Conservation (phyloP, 2,888 invertebrate species). For the Drosophila austrosaltans region DNA sequence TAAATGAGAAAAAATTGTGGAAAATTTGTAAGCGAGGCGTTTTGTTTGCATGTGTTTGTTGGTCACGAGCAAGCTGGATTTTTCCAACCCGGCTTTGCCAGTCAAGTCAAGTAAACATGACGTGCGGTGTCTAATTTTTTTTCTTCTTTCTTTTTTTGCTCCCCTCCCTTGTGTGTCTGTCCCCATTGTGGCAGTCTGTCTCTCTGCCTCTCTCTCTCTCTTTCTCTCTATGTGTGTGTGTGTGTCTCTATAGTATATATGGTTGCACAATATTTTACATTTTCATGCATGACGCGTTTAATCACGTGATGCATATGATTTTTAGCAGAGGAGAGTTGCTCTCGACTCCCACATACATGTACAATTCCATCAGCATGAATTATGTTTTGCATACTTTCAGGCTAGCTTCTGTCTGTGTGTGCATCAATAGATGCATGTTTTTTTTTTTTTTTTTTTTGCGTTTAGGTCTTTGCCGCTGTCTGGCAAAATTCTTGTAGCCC, state of each 20-base stretch:
- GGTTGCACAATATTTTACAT: slow-evolving; percentile 72
- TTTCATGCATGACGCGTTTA: slow-evolving; percentile 82
- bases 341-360: slow-evolving; percentile 45
- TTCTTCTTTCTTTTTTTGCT: slow-evolving; percentile 16
- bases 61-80: slow-evolving; percentile 55
- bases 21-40: slow-evolving; percentile 71
- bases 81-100: slow-evolving; percentile 48
- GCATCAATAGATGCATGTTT: slow-evolving; percentile 3
- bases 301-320: slow-evolving; percentile 82
- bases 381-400: slow-evolving; percentile 75
- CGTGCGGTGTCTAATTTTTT: slow-evolving; percentile 72
- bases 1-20: slow-evolving; percentile 73
- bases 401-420: slow-evolving; percentile 30
- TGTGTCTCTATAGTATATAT: slow-evolving; percentile 22
- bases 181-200: slow-evolving; percentile 39
- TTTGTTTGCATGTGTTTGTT: slow-evolving; percentile 57
- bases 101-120: slow-evolving; percentile 76
- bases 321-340: slow-evolving; percentile 47
- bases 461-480: slow-evolving; percentile 68
- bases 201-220: too few relatives aligned
- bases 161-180: slow-evolving; percentile 3
- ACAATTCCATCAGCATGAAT: slow-evolving; percentile 79
- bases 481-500: slow-evolving; percentile 56
- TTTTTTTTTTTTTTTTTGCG: too few relatives aligned
- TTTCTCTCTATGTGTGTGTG: neutral